phyloP scores from a whole-genome alignment of 1,140 invertebrate species.

The Halyomorpha halys region DNA sequence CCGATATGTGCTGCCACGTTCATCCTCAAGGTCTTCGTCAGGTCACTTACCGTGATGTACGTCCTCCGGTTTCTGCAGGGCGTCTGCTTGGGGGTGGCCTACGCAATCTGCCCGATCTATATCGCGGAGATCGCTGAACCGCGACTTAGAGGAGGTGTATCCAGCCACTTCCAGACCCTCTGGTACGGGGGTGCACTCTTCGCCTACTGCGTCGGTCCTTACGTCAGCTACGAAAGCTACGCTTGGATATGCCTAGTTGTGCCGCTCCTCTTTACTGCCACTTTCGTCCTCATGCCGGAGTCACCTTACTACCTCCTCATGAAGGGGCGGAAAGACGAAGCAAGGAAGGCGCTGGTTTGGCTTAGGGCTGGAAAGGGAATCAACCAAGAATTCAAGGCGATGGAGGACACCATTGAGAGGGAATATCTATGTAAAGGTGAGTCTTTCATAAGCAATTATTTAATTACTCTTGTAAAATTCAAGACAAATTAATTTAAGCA shows the following conservation, averaged over 20 bases:
- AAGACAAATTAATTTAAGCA: no score
- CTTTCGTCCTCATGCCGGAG: conserved; percentile 68
- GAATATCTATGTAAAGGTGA: conserved; percentile 16
- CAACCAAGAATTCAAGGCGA: conserved; percentile 26
- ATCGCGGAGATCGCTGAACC: conserved; percentile 61
- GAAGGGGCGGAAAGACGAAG: conserved; percentile 48
- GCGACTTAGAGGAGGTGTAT: conserved; percentile 35
- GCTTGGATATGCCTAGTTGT: conserved; percentile 50
- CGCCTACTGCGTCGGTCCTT: conserved; percentile 64
- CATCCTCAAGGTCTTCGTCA: conserved; percentile 44
- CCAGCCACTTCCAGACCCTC: conserved; percentile 71
- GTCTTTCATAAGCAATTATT: not conserved
- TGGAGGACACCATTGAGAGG: conserved; percentile 24
- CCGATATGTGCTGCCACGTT: conserved; percentile 57
- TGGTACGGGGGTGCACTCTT: conserved; percentile 64
- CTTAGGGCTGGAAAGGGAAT: conserved; percentile 41
- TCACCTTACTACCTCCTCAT: conserved; percentile 61
- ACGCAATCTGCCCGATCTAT: conserved; percentile 71
- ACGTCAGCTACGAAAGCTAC: conserved; percentile 51
- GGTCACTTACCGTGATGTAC: conserved; percentile 43
- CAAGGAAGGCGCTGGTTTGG: conserved; percentile 49
- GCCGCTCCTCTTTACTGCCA: conserved; percentile 50
- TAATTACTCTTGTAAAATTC: no score
- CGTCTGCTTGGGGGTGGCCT: conserved; percentile 58
- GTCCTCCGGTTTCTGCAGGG: conserved; percentile 39